Evolutionary conservation across 1,140 invertebrate genomes (phyloP).

Genomic region (Chrysoperla carnea): DNA sequence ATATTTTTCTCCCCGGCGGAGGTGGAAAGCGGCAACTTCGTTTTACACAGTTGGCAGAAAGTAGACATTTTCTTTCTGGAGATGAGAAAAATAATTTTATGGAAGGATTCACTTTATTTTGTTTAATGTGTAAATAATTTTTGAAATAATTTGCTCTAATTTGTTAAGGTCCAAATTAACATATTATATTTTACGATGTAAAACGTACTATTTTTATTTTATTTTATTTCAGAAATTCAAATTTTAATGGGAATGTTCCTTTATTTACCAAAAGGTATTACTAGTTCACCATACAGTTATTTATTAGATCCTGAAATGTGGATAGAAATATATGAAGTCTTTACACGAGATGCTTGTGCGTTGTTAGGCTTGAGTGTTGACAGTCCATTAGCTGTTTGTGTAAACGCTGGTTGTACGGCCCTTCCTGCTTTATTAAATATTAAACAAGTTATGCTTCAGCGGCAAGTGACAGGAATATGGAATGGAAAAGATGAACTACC

Average conservation of each 20-base stretch:
- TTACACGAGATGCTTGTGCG: constrained; percentile 82
- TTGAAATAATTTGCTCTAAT: too few species aligned
- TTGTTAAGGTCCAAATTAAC: too few species aligned
- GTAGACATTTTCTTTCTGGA: too few species aligned
- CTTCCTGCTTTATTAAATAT: constrained; percentile 87
- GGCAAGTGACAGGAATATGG: constrained; percentile 89
- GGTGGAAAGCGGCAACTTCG: too few species aligned
- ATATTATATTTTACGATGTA: neutral
- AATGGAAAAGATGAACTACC: constrained; percentile 90
- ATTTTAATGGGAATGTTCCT: constrained; percentile 76
- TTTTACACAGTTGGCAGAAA: too few species aligned
- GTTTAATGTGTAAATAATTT: too few species aligned
- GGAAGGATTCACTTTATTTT: too few species aligned
- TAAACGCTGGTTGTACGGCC: constrained; percentile 84
- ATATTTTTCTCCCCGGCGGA: too few species aligned
- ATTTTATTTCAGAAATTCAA: constrained; percentile 47
- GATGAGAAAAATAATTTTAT: too few species aligned
- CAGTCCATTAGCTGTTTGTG: constrained; percentile 39
- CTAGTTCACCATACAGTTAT: constrained; percentile 64
- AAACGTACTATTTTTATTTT: too few species aligned
- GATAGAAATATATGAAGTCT: constrained; percentile 65
- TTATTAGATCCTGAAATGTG: constrained; percentile 63
- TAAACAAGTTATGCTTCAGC: constrained; percentile 88
- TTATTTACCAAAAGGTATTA: constrained; percentile 61
- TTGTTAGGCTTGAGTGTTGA: constrained; percentile 80